Evolutionary conservation across 2,888 invertebrate species (phyloP).

Genomic region (Mimas tiliae): DNA sequence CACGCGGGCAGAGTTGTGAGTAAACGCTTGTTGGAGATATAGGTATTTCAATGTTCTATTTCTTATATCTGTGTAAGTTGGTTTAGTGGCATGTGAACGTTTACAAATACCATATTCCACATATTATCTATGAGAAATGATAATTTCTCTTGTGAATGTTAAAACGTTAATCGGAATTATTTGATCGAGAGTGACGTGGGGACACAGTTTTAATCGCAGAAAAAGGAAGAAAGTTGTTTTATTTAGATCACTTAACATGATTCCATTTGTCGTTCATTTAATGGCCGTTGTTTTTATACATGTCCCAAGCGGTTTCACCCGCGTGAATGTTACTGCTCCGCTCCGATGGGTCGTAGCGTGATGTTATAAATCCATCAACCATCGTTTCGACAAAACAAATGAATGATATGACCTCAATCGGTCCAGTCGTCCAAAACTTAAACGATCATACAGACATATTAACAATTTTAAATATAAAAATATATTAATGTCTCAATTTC

Average conservation of each 20-base stretch:
- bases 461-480: no score
- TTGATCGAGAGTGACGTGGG: constrained; percentile 37
- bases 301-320: background rate
- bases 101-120: background rate
- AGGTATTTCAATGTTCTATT: background rate
- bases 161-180: constrained; percentile 26
- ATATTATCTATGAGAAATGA: constrained; percentile 1
- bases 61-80: background rate
- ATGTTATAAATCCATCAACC: no score
- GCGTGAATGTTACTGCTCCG: no score
- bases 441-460: no score
- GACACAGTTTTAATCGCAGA: constrained; percentile 34
- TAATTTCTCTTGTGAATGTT: constrained; percentile 2
- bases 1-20: no score
- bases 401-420: no score
- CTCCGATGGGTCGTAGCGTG: no score
- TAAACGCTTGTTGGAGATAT: no score
- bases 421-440: no score
- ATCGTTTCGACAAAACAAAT: no score
- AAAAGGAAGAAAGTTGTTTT: constrained; percentile 40
- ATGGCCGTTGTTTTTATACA: background rate
- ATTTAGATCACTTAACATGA: constrained; percentile 50
- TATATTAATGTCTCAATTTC: constrained; percentile 44
- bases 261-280: constrained; percentile 38
- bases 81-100: constrained; percentile 1